phyloP scores from a whole-genome alignment of 2,888 invertebrate genomes.

The Microdon myrmicae region DNA sequence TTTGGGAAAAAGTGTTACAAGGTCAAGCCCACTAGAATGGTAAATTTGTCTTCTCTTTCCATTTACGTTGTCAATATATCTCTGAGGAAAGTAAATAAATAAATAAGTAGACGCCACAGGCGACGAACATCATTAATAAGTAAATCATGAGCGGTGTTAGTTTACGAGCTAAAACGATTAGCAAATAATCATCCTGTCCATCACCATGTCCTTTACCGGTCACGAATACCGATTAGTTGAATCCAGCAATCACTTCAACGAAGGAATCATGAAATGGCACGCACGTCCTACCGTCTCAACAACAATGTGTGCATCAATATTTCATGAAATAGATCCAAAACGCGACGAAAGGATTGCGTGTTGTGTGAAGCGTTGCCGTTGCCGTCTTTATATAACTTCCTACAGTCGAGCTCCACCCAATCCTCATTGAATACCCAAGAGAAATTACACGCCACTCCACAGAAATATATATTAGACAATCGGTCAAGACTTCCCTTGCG shows the following conservation, averaged over 20 bases:
- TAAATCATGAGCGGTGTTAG: constrained; percentile 41
- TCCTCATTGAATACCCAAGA: constrained; percentile 35
- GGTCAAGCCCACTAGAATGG: too few relatives aligned
- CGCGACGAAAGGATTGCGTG: constrained; percentile 45
- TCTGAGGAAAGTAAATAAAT: too few relatives aligned
- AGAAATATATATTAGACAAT: too few relatives aligned
- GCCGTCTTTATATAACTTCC: constrained; percentile 46
- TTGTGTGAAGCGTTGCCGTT: constrained; percentile 15
- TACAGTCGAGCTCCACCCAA: constrained; percentile 20
- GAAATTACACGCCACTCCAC: too few relatives aligned
- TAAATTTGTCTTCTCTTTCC: too few relatives aligned
- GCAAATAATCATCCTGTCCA: constrained; percentile 49
- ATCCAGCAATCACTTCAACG: constrained; percentile 29
- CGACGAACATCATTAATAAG: constrained; percentile 38
- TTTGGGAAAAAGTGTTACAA: too few relatives aligned
- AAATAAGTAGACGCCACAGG: too few relatives aligned
- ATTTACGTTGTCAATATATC: too few relatives aligned
- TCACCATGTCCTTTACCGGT: constrained; percentile 46
- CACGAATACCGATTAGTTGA: constrained; percentile 42
- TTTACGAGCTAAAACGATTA: constrained; percentile 21
- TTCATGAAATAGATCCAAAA: constrained; percentile 35
- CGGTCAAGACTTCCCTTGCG: too few relatives aligned
- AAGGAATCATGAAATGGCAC: constrained; percentile 50
- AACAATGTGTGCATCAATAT: constrained; percentile 48
- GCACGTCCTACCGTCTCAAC: constrained; percentile 41